Evolutionary conservation across 2,113 vertebrate genomes (phyloP).

Genomic region (Megaceryle torquata): DNA sequence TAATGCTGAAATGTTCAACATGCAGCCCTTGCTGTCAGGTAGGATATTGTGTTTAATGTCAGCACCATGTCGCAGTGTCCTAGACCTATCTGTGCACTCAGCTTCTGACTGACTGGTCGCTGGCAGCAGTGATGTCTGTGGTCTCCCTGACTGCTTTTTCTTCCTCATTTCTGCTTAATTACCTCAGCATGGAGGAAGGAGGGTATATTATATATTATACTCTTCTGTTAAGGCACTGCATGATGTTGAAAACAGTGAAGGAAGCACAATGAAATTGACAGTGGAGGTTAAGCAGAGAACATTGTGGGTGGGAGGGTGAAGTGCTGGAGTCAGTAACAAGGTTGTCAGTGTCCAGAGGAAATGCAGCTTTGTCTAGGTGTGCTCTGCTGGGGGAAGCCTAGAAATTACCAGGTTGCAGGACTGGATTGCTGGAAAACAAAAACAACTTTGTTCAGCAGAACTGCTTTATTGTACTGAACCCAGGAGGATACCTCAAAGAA

Average conservation of each 20-base stretch:
- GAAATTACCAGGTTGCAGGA: not conserved
- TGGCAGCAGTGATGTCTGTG: not conserved
- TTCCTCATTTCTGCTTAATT: not conserved
- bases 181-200: not conserved
- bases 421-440: not conserved
- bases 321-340: not conserved
- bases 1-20: conserved; percentile 86
- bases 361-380: not conserved
- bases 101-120: not conserved
- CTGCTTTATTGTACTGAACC: not conserved
- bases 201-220: not conserved
- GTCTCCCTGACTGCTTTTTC: not conserved
- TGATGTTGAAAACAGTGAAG: not conserved
- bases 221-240: not conserved
- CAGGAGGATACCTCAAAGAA: not conserved
- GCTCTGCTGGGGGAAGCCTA: not conserved
- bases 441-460: not conserved
- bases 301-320: fast-evolving
- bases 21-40: conserved; percentile 92
- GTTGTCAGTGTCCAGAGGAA: not conserved
- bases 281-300: not conserved
- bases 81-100: no score
- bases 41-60: not conserved
- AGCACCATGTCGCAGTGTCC: no score
- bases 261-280: not conserved